Evolutionary conservation across 2,888 invertebrate species (phyloP), one percentile per base, ranked within the genome.

Genomic region (Poecilobothrus nobilitatus): DNA sequence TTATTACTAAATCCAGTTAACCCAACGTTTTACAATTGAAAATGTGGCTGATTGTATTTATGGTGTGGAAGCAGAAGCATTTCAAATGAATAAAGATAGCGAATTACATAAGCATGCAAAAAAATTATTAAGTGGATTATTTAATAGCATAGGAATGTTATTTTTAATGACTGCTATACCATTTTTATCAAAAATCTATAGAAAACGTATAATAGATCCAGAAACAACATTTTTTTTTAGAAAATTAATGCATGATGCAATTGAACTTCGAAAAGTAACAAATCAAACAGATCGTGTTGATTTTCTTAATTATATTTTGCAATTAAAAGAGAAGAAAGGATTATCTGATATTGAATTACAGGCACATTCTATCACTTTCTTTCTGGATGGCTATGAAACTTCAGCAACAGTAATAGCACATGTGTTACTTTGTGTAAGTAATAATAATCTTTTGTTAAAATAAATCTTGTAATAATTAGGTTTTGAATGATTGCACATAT

Each of bases 151-250:
- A 9, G 10, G 3, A 2, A 7, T 37, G 2, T 10, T 27, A 3
- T 37, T 37, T 37, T 2, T 37, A 3, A 3, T 1, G 7, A 2
- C 3, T 2, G 9, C 8, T 5, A n/a, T 65, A 18, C 37, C 65
- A 37, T 20, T 65, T 20, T 37, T 82, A 0, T 68, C 67, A 0
- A 66, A 70, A 0, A 18, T 79, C 1, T 71, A 72, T n/a, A 78
- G 76, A n/a, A 27, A 74, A 0, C 74, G 74, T 6, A 74, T 79
- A 62, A 66, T 81, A 0, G 72, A 75, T 0, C 83, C 79, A 0
- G 86, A 84, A 0, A 94, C 95, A 76, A 94, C 77, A 34, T 10
- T 53, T 0, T 80, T 77, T 67, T 81, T 80, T 34, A 65, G 72
- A 0, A 69, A 73, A 3, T 69, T 80, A 0, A 75, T 79, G 77